Percentiles rank a stretch among this genome's conserved stretches.
Conservation (phyloP, 92 coral and sea anemone genomes). For the Parazoanthus swiftii region DNA sequence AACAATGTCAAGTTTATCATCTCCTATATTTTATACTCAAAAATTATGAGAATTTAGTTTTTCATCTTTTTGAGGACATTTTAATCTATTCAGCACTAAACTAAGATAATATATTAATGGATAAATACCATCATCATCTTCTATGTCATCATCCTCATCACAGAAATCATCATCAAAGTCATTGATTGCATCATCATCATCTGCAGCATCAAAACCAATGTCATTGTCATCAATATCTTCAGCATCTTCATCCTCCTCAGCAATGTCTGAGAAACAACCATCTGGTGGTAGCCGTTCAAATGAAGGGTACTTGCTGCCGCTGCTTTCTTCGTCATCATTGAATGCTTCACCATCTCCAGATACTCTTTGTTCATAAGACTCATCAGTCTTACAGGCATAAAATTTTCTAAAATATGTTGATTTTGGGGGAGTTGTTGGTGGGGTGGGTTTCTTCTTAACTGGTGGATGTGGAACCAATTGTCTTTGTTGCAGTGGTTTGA, state of each 20-base stretch:
- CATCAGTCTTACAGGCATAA: constrained; percentile 59
- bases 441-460: constrained; percentile 59
- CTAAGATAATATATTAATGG: no score
- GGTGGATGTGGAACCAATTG: constrained; percentile 34
- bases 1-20: no score
- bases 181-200: constrained; percentile 55
- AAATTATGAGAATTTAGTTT: no score
- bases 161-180: constrained; percentile 56
- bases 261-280: constrained; percentile 96
- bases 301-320: constrained; percentile 49
- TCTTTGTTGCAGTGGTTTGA: constrained; percentile 4
- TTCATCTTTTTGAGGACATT: no score
- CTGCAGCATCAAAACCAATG: constrained; percentile 51
- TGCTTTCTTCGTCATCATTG: constrained; percentile 66
- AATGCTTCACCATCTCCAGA: constrained; percentile 93
- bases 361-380: constrained; percentile 59
- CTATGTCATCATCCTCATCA: constrained; percentile 71
- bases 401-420: constrained; percentile 64
- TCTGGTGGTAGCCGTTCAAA: constrained; percentile 93
- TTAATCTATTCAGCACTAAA: no score
- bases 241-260: constrained; percentile 86
- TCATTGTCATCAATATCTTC: constrained; percentile 51
- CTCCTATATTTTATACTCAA: no score
- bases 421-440: constrained; percentile 58
- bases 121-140: constrained; percentile 42